phyloP scores from a whole-genome alignment of 64 coral and sea anemone species.

The Hydrozoanthus tunicans region DNA sequence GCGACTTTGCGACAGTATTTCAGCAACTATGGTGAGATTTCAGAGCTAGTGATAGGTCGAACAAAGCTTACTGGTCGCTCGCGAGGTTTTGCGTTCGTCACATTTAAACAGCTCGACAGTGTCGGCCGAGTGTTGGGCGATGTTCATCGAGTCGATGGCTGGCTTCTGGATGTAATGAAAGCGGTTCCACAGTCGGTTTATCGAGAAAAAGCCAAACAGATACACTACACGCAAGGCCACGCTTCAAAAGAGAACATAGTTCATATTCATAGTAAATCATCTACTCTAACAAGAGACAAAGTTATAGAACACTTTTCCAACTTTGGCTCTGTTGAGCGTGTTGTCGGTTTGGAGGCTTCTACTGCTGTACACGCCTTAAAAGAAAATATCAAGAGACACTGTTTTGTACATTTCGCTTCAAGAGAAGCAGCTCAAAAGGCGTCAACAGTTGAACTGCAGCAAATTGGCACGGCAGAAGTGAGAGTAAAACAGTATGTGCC shows the following conservation, averaged over 20 bases:
- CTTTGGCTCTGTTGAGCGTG: slow-evolving; percentile 26
- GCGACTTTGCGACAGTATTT: slow-evolving; percentile 21
- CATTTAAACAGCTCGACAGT: slow-evolving; percentile 11
- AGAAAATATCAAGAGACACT: background rate
- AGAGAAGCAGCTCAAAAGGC: slow-evolving; percentile 1
- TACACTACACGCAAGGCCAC: slow-evolving; percentile 1
- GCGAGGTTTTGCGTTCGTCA: slow-evolving; percentile 34
- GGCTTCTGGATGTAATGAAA: slow-evolving; percentile 42
- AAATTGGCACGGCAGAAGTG: slow-evolving; percentile 1
- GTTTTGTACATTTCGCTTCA: slow-evolving; percentile 39
- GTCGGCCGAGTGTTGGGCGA: slow-evolving; percentile 23
- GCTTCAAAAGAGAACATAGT: background rate
- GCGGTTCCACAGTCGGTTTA: slow-evolving; percentile 7
- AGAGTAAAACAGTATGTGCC: slow-evolving; percentile 26
- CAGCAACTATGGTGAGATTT: slow-evolving; percentile 48
- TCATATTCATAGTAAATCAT: background rate
- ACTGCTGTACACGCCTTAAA: background rate
- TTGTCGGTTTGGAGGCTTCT: slow-evolving; percentile 6
- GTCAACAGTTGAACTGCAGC: background rate
- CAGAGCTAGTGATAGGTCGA: slow-evolving; percentile 15
- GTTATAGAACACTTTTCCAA: slow-evolving; percentile 36
- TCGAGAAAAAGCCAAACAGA: slow-evolving; percentile 13
- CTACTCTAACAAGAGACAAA: background rate
- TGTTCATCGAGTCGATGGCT: slow-evolving; percentile 31
- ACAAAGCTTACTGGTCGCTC: slow-evolving; percentile 50